Conservation (phyloP, 2,113 vertebrate genomes). For the Sarotherodon lohbergeri region DNA sequence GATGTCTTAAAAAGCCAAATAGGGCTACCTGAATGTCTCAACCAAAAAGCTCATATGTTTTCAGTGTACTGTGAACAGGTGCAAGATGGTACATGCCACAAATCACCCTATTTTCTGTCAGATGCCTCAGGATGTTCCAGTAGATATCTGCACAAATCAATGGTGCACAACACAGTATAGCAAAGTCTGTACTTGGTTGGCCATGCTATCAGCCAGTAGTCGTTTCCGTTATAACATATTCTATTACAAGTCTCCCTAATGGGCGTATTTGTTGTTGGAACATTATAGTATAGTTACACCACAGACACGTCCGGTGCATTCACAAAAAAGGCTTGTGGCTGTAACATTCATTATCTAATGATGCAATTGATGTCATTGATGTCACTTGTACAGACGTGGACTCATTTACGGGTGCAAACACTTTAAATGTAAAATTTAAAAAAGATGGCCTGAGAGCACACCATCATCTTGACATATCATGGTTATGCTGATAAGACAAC, state of each 20-base stretch:
- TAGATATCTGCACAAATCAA: background rate
- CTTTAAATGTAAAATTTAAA: background rate
- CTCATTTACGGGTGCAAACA: background rate
- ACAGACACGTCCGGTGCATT: background rate
- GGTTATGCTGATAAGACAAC: background rate
- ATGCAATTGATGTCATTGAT: background rate
- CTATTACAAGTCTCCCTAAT: background rate
- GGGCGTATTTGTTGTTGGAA: background rate
- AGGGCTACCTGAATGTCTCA: background rate
- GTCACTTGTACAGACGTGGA: background rate
- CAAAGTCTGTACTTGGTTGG: background rate
- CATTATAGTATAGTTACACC: background rate
- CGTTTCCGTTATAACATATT: background rate
- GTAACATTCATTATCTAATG: background rate
- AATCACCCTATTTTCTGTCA: background rate
- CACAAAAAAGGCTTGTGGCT: background rate
- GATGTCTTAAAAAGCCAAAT: background rate
- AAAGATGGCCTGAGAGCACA: background rate
- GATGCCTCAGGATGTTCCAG: background rate
- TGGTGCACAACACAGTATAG: background rate
- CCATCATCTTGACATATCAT: fast-evolving
- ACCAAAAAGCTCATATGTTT: background rate
- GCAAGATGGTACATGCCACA: background rate
- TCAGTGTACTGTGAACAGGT: background rate
- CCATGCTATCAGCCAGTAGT: background rate